Base-by-base conservation (phyloP, 2,113 vertebrate species). In the Hucho hucho region DNA sequence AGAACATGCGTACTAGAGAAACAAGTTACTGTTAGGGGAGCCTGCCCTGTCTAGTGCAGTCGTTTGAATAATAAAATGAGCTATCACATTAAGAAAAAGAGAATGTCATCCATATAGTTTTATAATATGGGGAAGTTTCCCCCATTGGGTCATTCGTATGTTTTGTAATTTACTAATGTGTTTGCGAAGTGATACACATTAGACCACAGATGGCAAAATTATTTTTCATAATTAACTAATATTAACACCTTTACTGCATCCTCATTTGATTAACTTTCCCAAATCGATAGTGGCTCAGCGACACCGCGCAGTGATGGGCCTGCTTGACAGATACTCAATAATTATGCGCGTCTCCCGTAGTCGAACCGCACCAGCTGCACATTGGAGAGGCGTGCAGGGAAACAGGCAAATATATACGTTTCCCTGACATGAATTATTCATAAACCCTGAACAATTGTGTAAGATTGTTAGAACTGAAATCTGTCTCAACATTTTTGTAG, bases 401-500 rank as follows among this genome's bases (percentile, higher is more conserved):
- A 47, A 72, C 61, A 64, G 69, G 74, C 80, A 86, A 83, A 89
- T 72, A 73, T 79, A 82, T 87, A 82, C 69, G 29, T 77, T 85
- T 86, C 83, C 76, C 84, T 64, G 22, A 71, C 65, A 76, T 87
- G 13, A 85, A 88, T 89, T 85, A 90, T 90, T 87, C 25, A 89
- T 80, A 56, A 28, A 20, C 11, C 26, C 1, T 12, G 67, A 79
- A 64, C 77, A 78, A 76, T 72, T 76, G 70, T 79, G 70, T 79
- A 64, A 67, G 65, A 32, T 61, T 9, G 68, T 26, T 20, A 53
- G 20, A 22, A 43, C 65, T 18, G 16, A 53, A 53, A 53, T 53
- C 3, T 18, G 49, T 18, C 13, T 53, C 16, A 53, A 14, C 16
- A 18, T 14, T 53, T 53, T 53, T 53, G 49, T 53, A 18, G 49